phyloP scores from a whole-genome alignment of 2,888 invertebrate genomes.

The Caenorhabditis imperialis region DNA sequence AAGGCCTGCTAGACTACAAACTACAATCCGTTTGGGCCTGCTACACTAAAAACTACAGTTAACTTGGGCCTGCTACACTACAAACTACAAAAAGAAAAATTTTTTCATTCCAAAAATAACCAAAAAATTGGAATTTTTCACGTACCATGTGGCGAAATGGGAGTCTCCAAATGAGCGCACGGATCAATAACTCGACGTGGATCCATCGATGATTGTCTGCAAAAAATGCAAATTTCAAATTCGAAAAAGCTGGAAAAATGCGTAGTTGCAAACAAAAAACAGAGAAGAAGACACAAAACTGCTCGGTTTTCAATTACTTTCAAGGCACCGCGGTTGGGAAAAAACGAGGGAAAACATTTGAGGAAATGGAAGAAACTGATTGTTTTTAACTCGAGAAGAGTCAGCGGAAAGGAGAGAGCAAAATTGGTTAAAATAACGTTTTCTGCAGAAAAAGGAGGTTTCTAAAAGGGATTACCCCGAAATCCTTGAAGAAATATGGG shows the following conservation, averaged over 20 bases:
- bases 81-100: too few species aligned
- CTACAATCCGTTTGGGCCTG: background rate
- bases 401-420: too few species aligned
- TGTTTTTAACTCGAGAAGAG: too few species aligned
- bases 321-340: too few species aligned
- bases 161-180: constrained; percentile 51
- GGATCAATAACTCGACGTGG: constrained; percentile 22
- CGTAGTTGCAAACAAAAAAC: background rate
- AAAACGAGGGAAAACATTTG: constrained; percentile 13
- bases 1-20: background rate
- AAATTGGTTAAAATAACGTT: background rate
- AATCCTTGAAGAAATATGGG: too few species aligned
- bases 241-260: background rate
- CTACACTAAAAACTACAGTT: constrained; percentile 10
- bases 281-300: background rate
- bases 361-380: constrained; percentile 11
- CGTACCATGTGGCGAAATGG: constrained; percentile 52
- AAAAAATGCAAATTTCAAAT: constrained; percentile 2
- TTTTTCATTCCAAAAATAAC: too few species aligned
- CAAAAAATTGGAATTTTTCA: too few species aligned
- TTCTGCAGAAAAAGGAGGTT: background rate
- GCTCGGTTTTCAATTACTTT: constrained; percentile 21
- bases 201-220: constrained; percentile 39
- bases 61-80: background rate
- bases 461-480: too few species aligned